Conservation (phyloP, 1,140 invertebrate genomes). For the Cyclina sinensis region DNA sequence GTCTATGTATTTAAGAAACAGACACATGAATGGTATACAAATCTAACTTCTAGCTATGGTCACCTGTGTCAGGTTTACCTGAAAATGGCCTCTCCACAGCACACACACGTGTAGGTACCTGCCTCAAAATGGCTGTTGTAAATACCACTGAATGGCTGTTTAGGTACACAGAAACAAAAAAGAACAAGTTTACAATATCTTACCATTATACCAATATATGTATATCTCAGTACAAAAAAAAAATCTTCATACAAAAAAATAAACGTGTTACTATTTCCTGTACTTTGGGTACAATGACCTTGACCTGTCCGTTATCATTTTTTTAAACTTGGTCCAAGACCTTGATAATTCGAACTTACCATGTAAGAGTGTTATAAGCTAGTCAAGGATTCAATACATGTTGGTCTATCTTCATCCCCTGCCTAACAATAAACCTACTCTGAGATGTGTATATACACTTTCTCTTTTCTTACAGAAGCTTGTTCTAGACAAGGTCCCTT, state of each 20-base stretch:
- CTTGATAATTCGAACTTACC: too few relatives aligned
- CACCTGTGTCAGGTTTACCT: conserved; percentile 70
- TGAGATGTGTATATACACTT: too few relatives aligned
- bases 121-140: conserved; percentile 80
- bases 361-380: too few relatives aligned
- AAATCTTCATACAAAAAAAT: neutral
- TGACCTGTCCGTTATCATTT: neutral
- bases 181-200: neutral
- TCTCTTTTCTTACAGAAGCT: too few relatives aligned
- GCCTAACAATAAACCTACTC: too few relatives aligned
- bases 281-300: neutral
- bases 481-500: too few relatives aligned
- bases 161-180: conserved; percentile 59
- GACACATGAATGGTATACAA: neutral
- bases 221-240: too few relatives aligned
- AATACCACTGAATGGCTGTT: conserved; percentile 83
- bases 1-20: neutral
- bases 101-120: conserved; percentile 83
- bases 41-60: neutral
- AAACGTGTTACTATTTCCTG: neutral
- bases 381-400: too few relatives aligned
- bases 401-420: too few relatives aligned
- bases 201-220: too few relatives aligned
- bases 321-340: too few relatives aligned
- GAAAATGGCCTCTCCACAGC: conserved; percentile 83